Evolutionary conservation across 2,113 vertebrate species (phyloP).

Genomic region (Sminthopsis crassicaudata): DNA sequence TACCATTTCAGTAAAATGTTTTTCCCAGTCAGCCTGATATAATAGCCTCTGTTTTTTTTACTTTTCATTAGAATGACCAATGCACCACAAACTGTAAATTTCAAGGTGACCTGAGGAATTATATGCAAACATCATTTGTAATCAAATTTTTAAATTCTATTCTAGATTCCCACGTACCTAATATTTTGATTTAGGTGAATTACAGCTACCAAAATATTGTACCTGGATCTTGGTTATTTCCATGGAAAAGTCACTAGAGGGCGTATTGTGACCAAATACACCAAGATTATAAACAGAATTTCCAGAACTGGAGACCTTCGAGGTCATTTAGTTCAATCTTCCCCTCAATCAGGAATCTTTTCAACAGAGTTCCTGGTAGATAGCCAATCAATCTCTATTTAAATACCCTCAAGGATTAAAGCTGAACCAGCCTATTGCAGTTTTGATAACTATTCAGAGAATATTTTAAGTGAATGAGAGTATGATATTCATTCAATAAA

Average conservation of each 20-base stretch:
- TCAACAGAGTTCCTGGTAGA: conserved; percentile 10
- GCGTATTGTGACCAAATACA: conserved; percentile 63
- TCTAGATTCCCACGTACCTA: conserved; percentile 33
- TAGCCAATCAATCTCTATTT: background rate
- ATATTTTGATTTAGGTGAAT: conserved; percentile 14
- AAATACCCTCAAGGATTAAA: background rate
- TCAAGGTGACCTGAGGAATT: background rate
- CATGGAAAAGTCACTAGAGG: conserved; percentile 70
- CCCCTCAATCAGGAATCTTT: background rate
- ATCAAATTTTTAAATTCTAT: conserved; percentile 9
- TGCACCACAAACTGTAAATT: conserved; percentile 24
- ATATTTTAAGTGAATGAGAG: background rate
- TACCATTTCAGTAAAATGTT: background rate
- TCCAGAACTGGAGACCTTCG: background rate
- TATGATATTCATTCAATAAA: background rate
- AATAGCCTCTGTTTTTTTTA: background rate
- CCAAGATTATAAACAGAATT: background rate
- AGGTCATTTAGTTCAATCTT: background rate
- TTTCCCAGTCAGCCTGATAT: background rate
- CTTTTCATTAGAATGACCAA: background rate
- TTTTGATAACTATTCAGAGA: background rate
- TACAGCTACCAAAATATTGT: conserved; percentile 21
- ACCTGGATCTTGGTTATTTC: conserved; percentile 52
- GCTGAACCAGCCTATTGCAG: background rate
- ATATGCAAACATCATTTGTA: background rate